Evolutionary conservation across 2,113 vertebrate species (phyloP).

Genomic region (Podilymbus podiceps): DNA sequence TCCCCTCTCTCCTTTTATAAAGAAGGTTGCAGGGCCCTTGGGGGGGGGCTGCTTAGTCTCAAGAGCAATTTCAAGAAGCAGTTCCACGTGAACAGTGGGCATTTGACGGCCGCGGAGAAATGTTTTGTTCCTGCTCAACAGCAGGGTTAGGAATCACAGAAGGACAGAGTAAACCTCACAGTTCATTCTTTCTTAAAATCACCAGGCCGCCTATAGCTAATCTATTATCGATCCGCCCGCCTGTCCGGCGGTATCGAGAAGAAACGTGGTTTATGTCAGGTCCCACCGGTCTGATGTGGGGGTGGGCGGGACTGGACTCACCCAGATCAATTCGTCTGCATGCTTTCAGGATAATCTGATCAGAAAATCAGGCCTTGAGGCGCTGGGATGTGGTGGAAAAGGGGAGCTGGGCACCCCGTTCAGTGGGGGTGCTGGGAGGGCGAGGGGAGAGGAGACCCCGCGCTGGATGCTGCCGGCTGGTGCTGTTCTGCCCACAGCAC

Average conservation of each 20-base stretch:
- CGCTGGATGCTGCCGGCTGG: accelerated
- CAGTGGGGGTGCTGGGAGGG: background rate
- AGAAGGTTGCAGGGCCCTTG: background rate
- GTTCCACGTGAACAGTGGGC: background rate
- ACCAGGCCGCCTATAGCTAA: background rate
- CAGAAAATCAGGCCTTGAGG: background rate
- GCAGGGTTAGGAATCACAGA: background rate
- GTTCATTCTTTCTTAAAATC: background rate
- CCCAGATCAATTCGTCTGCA: background rate
- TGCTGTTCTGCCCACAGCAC: background rate
- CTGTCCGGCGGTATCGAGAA: background rate
- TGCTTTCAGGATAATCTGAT: background rate
- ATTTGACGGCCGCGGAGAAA: background rate
- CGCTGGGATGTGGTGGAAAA: background rate
- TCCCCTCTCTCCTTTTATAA: background rate
- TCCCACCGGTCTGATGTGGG: background rate
- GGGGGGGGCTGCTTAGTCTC: background rate
- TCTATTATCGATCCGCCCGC: background rate
- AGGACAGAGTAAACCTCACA: background rate
- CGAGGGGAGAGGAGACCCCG: background rate
- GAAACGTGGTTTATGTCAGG: background rate
- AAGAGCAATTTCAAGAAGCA: background rate
- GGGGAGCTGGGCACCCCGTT: background rate
- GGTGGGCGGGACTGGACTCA: background rate
- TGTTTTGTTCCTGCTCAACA: background rate